Conservation (phyloP, 2,113 vertebrate species). For the Carlito syrichta region DNA sequence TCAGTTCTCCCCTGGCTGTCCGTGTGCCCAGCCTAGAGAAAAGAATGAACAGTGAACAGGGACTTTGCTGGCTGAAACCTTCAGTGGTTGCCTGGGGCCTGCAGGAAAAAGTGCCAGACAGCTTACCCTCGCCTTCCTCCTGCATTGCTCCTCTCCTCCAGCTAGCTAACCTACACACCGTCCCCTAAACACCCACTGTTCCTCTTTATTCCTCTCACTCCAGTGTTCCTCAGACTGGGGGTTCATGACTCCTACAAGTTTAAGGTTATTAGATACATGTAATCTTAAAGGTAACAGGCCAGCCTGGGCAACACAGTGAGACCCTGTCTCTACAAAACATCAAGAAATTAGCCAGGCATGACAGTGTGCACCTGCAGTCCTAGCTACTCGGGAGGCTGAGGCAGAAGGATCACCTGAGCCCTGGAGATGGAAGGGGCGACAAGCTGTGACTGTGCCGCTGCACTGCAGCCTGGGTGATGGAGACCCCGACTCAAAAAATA, state of each 20-base stretch:
- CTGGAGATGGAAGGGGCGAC: too few relatives aligned
- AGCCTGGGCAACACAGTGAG: too few relatives aligned
- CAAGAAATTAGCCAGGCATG: too few relatives aligned
- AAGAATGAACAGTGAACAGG: not conserved
- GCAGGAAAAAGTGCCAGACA: fast-evolving
- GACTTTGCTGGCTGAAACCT: not conserved
- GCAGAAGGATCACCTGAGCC: too few relatives aligned
- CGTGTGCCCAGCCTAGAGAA: not conserved
- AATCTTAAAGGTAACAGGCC: too few relatives aligned
- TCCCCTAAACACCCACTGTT: not conserved
- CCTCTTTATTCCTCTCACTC: not conserved
- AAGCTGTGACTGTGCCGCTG: too few relatives aligned
- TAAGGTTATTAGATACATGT: not conserved
- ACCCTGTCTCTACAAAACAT: too few relatives aligned
- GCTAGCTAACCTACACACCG: not conserved
- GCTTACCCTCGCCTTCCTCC: not conserved
- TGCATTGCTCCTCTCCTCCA: not conserved
- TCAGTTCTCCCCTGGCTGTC: not conserved
- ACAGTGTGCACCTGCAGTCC: too few relatives aligned
- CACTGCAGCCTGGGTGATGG: too few relatives aligned
- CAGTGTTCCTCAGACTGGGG: not conserved
- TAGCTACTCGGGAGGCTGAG: too few relatives aligned
- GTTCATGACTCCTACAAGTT: not conserved
- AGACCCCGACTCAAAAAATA: too few relatives aligned
- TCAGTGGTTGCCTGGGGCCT: not conserved